Base-by-base conservation (phyloP, 2,113 vertebrate species). In the Cephalopholis sonnerati region DNA sequence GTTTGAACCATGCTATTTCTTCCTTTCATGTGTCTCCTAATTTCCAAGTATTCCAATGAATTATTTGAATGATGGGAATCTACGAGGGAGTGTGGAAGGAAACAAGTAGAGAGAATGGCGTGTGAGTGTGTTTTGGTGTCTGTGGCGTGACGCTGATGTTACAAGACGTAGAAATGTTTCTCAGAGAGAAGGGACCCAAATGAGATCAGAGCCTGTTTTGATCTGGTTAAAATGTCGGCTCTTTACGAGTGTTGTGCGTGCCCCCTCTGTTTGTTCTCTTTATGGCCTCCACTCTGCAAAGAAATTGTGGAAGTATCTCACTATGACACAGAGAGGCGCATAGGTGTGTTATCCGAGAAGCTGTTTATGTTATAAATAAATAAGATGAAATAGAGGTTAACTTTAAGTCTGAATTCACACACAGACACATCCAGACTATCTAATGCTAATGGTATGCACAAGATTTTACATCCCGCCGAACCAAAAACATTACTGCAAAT, bases 161-260 rank as follows among this genome's bases (percentile, higher is more conserved):
- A 84, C 51, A 41, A 46, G 53, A 77, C 17, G 39, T 3, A 27
- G 24, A 62, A 27, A 65, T 51, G 44, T 39, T 25, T 76, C 73
- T 69, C 39, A 48, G 54, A 59, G 11, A 27, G 46, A 16, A 5
- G 27, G 39, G 67, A 39, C 5, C 11, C 54, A 65, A 67, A 78
- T 59, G 70, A 67, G 55, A 57, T 57, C 69, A 88, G 66, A 81
- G 63, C 71, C 58, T 53, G 32, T 84, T 85, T 81, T 75, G 69
- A 84, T 77, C 44, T 84, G 67, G 69, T 61, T 57, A 63, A 88
- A 81, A 74, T 53, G 29, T 22, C 0, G 1, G 16, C 62, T 72
- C 58, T 71, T 68, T 50, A 61, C 0, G 46, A 76, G 66, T 5
- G 41, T 2, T 61, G 27, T 55, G 57, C 39, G 27, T 55, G 57